Conservation (phyloP, 2,113 vertebrate genomes). For the Neopipo cinnamomea region DNA sequence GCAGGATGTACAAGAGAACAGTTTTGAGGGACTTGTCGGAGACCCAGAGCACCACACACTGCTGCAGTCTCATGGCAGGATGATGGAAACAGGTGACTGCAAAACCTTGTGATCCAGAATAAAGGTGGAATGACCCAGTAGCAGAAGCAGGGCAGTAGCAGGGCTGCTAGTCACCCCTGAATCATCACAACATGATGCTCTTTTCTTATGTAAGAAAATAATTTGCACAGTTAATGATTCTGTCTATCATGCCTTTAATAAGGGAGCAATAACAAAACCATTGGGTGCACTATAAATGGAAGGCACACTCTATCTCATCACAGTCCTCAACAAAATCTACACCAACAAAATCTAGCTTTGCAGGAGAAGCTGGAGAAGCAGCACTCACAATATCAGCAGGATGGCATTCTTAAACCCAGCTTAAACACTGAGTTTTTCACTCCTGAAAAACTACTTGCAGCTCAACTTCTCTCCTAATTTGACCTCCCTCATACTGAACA, state of each 20-base stretch:
- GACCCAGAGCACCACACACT: background rate
- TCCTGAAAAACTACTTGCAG: background rate
- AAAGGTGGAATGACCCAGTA: background rate
- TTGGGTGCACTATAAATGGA: background rate
- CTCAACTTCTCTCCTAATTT: background rate
- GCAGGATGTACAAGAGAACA: rapidly evolving
- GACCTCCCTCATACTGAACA: background rate
- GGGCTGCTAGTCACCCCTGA: background rate
- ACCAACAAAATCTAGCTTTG: background rate
- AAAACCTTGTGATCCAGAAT: background rate
- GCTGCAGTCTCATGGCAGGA: background rate
- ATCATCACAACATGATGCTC: background rate
- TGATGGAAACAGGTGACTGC: background rate
- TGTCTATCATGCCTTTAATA: conserved; percentile 12
- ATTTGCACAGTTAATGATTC: conserved; percentile 21
- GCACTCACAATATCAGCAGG: background rate
- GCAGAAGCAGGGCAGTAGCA: background rate
- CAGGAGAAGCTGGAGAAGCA: background rate
- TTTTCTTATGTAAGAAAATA: background rate
- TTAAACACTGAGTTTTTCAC: background rate
- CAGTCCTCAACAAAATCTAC: background rate
- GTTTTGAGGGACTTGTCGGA: background rate
- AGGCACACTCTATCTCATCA: background rate
- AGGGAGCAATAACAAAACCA: conserved; percentile 40
- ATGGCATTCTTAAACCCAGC: background rate